Evolutionary conservation across 2,113 vertebrate genomes (phyloP), one percentile per base, ranked within the genome.

Genomic region (Aegithalos caudatus): DNA sequence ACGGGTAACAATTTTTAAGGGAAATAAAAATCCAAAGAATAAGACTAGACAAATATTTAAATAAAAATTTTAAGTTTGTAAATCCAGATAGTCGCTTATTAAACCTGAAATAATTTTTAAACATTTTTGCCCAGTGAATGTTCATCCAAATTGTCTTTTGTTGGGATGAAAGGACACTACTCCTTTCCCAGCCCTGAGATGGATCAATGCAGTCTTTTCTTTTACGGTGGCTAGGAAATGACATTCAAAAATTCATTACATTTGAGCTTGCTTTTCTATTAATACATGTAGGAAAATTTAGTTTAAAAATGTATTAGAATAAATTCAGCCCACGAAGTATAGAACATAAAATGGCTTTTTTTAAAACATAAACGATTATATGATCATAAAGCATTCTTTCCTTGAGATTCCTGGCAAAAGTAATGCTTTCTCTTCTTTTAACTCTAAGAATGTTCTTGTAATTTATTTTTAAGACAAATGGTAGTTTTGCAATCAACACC

Each of bases 1-100:
- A 57, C 5, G 31, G 33, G 21, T 47, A 54, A 37, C 33, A 77
- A 53, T 29, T 81, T 69, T 58, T 65, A 50, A 35, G 21, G 16
- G 4, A 79, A 37, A 44, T 45, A 47, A 71, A 53, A 25, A 0
- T 0, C 2, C 0, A 10, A 72, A 51, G 11, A 56, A 80, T 10
- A 58, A 53, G 84, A 25, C 3, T 22, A 51, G 50, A 79, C 3
- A 93, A 87, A 40, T 12, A 65, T 42, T 54, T 56, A 58, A 67
- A 67, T 44, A 38, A 40, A 3, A 1, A 3, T 22, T 58, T 85
- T 9, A 47, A 14, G 7, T 58, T 58, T 3, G 0, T 38, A 62
- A 71, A 76, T 4, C 4, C 22, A 87, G 24, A 45, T 5, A 45
- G 40, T 56, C 40, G 10, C 14, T 82, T 64, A 60, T 38, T 48